Evolutionary conservation across 1,140 invertebrate genomes (phyloP).

Genomic region (Odontomachus brunneus): DNA sequence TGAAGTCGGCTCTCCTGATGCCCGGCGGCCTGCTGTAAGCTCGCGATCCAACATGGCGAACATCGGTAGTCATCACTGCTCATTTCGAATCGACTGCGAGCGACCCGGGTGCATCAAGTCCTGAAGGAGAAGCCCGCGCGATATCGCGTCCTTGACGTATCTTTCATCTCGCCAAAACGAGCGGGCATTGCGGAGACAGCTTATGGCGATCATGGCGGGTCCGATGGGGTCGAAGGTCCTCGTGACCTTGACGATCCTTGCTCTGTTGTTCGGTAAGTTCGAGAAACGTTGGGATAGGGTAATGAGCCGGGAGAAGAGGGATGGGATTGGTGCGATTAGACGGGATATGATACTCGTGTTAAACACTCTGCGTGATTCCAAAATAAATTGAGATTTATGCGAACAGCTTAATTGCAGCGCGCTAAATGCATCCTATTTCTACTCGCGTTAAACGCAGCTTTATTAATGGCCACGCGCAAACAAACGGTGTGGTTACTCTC

Average conservation of each 20-base stretch:
- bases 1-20: slow-evolving; percentile 63
- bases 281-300: slow-evolving; percentile 27
- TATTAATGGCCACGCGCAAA: not conserved
- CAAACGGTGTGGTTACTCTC: not conserved
- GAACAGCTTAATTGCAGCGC: not conserved
- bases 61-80: slow-evolving; percentile 56
- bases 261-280: slow-evolving; percentile 64
- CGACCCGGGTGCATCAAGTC: slow-evolving; percentile 33
- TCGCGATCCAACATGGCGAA: slow-evolving; percentile 71
- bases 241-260: slow-evolving; percentile 59
- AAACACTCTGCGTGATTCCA: not conserved
- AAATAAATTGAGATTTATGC: not conserved
- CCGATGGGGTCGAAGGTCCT: slow-evolving; percentile 48
- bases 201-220: slow-evolving; percentile 59
- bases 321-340: slow-evolving; percentile 7
- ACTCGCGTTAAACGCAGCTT: not conserved
- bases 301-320: not conserved
- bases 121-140: slow-evolving; percentile 21
- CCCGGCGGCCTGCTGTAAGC: slow-evolving; percentile 50
- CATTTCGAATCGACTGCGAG: slow-evolving; percentile 53
- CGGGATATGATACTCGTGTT: not conserved
- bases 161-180: slow-evolving; percentile 24
- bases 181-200: slow-evolving; percentile 25
- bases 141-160: slow-evolving; percentile 53
- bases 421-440: not conserved